Percentiles rank a stretch among this genome's conserved stretches.
phyloP scores from a whole-genome alignment of 2,113 vertebrate species.

The Pycnonotus jocosus region DNA sequence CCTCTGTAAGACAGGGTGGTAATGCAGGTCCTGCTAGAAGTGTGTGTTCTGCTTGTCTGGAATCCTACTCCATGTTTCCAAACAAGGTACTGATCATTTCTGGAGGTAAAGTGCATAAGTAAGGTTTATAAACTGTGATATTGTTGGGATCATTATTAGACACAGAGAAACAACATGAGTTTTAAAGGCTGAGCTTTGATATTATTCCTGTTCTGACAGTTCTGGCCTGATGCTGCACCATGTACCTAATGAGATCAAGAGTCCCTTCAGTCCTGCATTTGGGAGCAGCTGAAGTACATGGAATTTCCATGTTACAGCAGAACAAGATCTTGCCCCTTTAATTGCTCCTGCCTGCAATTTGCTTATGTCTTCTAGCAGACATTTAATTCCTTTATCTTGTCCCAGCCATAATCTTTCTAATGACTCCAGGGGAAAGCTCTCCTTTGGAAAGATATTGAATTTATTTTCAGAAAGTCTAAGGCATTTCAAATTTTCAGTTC shows the following conservation, averaged over 20 bases:
- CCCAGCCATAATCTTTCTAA: conserved; percentile 66
- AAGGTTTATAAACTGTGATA: not conserved
- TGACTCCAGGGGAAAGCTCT: conserved; percentile 55
- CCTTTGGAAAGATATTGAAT: conserved; percentile 61
- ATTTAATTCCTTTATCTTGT: conserved; percentile 64
- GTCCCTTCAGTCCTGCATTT: not conserved
- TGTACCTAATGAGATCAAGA: not conserved
- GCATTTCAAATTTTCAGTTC: conserved; percentile 62
- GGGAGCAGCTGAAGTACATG: not conserved
- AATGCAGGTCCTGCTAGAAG: not conserved
- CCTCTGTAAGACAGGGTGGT: not conserved
- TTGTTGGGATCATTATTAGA: not conserved
- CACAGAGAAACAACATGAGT: not conserved
- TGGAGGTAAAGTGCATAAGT: not conserved
- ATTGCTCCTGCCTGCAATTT: conserved; percentile 52
- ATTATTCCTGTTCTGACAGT: not conserved
- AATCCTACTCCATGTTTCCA: not conserved
- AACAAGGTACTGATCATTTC: not conserved
- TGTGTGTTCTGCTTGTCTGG: not conserved
- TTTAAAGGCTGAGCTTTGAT: not conserved
- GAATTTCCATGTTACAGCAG: not conserved
- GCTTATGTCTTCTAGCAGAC: conserved; percentile 47
- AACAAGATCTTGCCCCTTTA: not conserved
- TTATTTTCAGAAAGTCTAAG: conserved; percentile 66
- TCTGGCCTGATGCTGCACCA: not conserved